phyloP scores from a whole-genome alignment of 2,797 vertebrate genomes.

The Gymnoscopelus braueri region DNA sequence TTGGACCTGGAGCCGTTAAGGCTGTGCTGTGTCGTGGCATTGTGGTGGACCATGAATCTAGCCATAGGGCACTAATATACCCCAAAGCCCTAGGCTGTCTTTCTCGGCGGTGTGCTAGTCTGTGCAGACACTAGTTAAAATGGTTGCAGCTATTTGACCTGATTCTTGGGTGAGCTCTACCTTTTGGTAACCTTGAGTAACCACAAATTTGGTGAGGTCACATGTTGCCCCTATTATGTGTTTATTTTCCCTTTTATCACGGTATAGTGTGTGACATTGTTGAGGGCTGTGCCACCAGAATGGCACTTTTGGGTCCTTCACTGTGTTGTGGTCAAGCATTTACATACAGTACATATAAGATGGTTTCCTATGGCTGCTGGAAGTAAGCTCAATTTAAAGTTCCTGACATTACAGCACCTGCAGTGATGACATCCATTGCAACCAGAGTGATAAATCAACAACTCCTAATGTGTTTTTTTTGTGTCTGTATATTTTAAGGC shows the following conservation, averaged over 20 bases:
- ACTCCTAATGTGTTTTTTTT: too few relatives aligned
- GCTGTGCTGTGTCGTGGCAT: conserved; percentile 45
- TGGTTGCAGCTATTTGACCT: conserved; percentile 36
- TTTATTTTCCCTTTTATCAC: not conserved
- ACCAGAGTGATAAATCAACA: too few relatives aligned
- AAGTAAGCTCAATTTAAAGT: too few relatives aligned
- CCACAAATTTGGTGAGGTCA: too few relatives aligned
- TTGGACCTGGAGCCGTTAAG: conserved; percentile 70
- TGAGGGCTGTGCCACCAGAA: not conserved
- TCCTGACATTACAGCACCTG: too few relatives aligned
- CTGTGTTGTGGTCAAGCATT: too few relatives aligned
- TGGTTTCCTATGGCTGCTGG: too few relatives aligned
- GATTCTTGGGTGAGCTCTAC: conserved; percentile 15
- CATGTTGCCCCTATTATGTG: not conserved
- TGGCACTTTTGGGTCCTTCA: too few relatives aligned
- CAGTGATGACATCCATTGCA: too few relatives aligned
- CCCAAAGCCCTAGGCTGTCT: conserved; percentile 49
- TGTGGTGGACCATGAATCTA: conserved; percentile 59
- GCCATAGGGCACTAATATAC: conserved; percentile 55
- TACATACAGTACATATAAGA: too few relatives aligned
- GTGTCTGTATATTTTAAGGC: too few relatives aligned
- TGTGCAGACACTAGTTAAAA: conserved; percentile 31
- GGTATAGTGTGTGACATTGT: not conserved
- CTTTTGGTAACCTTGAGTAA: too few relatives aligned
- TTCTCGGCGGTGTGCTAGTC: conserved; percentile 45